Conservation (phyloP, 2,888 invertebrate species). For the Cotesia congregata region DNA sequence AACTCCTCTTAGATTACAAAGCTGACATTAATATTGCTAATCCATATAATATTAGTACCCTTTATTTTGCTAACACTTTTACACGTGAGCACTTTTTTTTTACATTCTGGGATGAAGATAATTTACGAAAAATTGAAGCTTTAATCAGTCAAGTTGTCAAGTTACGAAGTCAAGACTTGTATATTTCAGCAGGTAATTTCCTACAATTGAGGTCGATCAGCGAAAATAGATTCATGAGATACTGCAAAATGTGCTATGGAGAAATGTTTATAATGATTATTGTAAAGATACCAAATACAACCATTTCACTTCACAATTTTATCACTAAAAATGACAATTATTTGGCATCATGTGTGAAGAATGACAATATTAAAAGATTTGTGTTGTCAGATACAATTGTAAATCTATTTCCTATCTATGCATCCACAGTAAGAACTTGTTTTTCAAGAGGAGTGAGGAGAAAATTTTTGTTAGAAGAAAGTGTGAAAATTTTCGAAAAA, state of each 20-base stretch:
- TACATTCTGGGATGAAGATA: too few species aligned
- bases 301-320: background rate
- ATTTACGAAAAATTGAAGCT: background rate
- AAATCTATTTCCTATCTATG: background rate
- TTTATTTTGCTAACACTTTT: too few species aligned
- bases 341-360: background rate
- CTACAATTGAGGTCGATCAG: too few species aligned
- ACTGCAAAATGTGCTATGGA: background rate
- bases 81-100: too few species aligned
- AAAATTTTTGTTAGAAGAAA: background rate
- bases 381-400: background rate
- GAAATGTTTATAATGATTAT: background rate
- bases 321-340: background rate
- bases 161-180: background rate
- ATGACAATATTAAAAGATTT: background rate
- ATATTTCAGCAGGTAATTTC: background rate
- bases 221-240: background rate
- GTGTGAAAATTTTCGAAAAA: background rate
- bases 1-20: background rate
- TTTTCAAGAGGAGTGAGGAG: background rate
- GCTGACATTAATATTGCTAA: background rate
- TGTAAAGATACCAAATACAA: background rate
- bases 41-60: background rate
- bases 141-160: background rate
- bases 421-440: background rate